Conservation (phyloP, 1,140 invertebrate species). For the Meloidogyne chitwoodi region DNA sequence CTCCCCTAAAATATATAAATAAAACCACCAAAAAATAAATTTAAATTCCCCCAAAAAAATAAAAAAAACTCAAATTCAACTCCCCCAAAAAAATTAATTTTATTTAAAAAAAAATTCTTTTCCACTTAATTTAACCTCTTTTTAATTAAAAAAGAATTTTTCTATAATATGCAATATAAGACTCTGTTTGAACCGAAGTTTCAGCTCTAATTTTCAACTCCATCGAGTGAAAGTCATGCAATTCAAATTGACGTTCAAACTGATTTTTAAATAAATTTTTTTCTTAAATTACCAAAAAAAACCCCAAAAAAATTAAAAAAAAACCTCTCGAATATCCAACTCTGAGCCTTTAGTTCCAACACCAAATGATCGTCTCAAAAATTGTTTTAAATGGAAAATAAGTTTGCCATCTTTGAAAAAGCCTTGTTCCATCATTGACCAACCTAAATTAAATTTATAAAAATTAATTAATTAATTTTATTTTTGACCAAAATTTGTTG, state of each 20-base stretch:
- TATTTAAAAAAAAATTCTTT: constrained; percentile 44
- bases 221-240: constrained; percentile 52
- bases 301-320: too few species aligned
- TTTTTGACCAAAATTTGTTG: too few species aligned
- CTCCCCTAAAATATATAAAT: too few species aligned
- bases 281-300: too few species aligned
- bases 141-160: constrained; percentile 50
- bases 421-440: constrained; percentile 60
- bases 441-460: constrained; percentile 51
- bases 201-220: constrained; percentile 53
- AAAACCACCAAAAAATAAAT: too few species aligned
- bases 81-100: not conserved
- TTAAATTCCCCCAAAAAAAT: too few species aligned
- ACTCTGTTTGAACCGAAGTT: constrained; percentile 52
- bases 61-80: too few species aligned
- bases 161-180: constrained; percentile 49
- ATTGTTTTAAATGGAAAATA: constrained; percentile 59
- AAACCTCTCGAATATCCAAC: constrained; percentile 53
- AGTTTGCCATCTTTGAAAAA: constrained; percentile 55
- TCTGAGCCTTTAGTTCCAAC: constrained; percentile 49
- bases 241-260: constrained; percentile 57
- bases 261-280: constrained; percentile 14
- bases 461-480: too few species aligned
- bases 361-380: constrained; percentile 54
- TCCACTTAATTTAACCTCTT: too few species aligned